Base-by-base conservation (phyloP, 35 echinoderm and acorn worm genomes). In the Apostichopus japonicus region DNA sequence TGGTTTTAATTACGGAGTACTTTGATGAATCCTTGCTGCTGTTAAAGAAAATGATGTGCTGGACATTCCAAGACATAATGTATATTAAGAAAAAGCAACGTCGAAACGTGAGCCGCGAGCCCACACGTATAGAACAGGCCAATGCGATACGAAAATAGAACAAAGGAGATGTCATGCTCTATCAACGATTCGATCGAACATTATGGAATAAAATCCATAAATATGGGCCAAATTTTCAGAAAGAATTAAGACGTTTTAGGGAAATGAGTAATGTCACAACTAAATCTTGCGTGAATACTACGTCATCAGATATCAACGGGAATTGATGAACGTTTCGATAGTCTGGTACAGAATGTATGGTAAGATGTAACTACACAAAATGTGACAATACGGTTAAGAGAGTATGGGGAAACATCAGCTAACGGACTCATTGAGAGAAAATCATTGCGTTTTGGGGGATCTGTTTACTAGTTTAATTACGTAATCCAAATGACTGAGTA, bases 221-320 rank as follows among this genome's bases (percentile, higher is more conserved):
- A 5, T 90, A 77, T 23, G 88, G 88, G 11, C 93, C 93, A 23
- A 77, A 59, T 23, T 98, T 98, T 86, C 63, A 84, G 22, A n/a
- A 57, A 10, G 97, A 98, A 15, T 90, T 98, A 25, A n/a, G 61
- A 54, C 24, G 78, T n/a, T 98, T 98, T 65, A 72, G 92, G 5
- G 33, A 23, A 67, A 67, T 67, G 0, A 67, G 11, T 19, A 19
- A 67, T 67, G 19, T 15, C 11, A 67, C 5, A 11, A 19, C 63
- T 5, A 67, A 67, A 19, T 67, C 63, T 8, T 67, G 63, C 63
- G 63, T 67, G 11, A 19, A 67, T 19, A 10, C 19, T 19, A 15
- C 63, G 6, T 67, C 14, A 67, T 67, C 19, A 15, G 19, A 67
- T 67, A 10, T 4, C 15, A 23, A 19, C 10, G 78, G 78, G 14